phyloP scores from a whole-genome alignment of 1,140 invertebrate species.

The Pachyrhynchus sulphureomaculatus region DNA sequence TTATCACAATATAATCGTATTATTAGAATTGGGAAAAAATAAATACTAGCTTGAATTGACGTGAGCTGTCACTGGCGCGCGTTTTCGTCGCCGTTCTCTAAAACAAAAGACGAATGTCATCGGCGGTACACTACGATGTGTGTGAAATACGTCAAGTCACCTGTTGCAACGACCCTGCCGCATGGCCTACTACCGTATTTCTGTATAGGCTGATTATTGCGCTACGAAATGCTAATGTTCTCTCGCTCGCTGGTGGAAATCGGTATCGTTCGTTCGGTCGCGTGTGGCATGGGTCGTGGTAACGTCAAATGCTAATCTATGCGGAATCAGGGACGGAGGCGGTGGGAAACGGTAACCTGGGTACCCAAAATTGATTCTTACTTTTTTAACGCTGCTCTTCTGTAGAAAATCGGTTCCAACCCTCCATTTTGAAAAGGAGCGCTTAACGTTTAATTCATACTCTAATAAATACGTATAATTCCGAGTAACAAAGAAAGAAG shows the following conservation, averaged over 20 bases:
- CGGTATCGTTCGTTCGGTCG: constrained; percentile 11
- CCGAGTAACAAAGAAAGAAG: no score
- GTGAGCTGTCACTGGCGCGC: background rate
- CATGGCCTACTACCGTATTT: constrained; percentile 10
- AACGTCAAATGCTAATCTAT: background rate
- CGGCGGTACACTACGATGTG: background rate
- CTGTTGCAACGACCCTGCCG: constrained; percentile 8
- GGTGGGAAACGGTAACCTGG: background rate
- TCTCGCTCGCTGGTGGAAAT: constrained; percentile 5
- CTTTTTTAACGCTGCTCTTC: no score
- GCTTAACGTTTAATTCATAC: no score
- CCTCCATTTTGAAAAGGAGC: no score
- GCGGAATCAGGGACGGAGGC: background rate
- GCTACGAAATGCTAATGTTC: no score
- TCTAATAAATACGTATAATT: no score
- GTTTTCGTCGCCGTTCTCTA: background rate
- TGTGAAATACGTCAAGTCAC: constrained; percentile 6
- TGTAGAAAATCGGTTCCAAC: no score
- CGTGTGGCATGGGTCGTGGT: background rate
- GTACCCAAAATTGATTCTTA: no score
- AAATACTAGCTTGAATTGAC: no score
- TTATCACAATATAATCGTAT: no score
- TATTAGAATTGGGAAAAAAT: no score
- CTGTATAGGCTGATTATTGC: background rate
- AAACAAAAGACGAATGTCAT: constrained; percentile 10